These are phyloP conservation scores for Caerostris extrusa DNA, from an alignment of 1,140 invertebrate species.

Conservation along the genomic window DNA sequence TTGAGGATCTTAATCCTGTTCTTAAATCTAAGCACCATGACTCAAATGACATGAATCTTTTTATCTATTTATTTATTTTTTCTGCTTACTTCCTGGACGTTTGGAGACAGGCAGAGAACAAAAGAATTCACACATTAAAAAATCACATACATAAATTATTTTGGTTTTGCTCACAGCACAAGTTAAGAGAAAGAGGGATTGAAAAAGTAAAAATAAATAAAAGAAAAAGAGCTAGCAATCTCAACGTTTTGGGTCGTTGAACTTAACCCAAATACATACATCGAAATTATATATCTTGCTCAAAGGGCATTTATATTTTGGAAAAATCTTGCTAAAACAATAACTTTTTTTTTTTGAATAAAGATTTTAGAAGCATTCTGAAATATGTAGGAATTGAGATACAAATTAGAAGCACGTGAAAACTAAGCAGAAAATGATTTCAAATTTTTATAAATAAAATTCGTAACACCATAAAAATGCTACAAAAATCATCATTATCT, in stretches of 20 bases:
- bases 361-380: too few species aligned
- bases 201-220: background rate
- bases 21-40: conserved; percentile 5
- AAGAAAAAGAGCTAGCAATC: background rate
- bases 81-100: background rate
- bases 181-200: background rate
- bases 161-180: background rate
- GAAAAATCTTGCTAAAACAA: too few species aligned
- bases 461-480: too few species aligned
- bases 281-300: too few species aligned
- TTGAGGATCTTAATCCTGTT: conserved; percentile 11
- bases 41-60: background rate
- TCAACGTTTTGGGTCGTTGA: background rate
- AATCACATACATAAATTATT: background rate
- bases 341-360: too few species aligned
- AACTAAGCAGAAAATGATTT: too few species aligned
- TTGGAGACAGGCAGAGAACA: background rate
- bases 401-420: too few species aligned
- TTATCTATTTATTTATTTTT: background rate
- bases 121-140: conserved; percentile 29
- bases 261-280: background rate
- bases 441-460: too few species aligned
- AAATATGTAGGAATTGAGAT: too few species aligned
- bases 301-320: too few species aligned
- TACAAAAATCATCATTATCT: too few species aligned